phyloP scores from a whole-genome alignment of 2,113 vertebrate species.

The Apaloderma vittatum region DNA sequence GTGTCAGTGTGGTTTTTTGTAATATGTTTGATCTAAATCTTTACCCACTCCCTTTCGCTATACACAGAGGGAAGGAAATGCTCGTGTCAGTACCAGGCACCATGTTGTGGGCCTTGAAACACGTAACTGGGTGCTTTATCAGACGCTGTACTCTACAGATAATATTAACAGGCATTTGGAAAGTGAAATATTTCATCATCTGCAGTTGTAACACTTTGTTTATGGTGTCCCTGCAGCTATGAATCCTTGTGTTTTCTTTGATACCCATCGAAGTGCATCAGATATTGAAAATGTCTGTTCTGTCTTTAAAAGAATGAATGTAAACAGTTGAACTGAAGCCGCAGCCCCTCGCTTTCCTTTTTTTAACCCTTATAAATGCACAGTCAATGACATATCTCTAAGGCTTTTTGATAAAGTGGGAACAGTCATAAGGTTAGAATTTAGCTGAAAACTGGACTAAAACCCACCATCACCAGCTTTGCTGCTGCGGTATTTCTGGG shows the following conservation, averaged over 20 bases:
- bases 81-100: neutral
- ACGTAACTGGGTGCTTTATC: fast-evolving
- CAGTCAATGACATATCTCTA: neutral
- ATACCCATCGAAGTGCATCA: neutral
- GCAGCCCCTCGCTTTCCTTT: neutral
- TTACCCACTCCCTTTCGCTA: neutral
- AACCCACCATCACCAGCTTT: neutral
- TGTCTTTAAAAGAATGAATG: neutral
- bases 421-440: neutral
- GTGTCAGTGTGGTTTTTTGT: neutral
- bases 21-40: neutral
- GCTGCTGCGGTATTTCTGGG: neutral
- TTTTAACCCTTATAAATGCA: neutral
- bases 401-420: neutral
- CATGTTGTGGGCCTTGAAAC: neutral
- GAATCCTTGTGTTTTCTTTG: neutral
- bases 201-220: neutral
- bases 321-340: neutral
- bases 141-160: neutral
- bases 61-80: neutral
- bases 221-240: neutral
- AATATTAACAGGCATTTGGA: neutral
- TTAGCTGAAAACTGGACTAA: neutral
- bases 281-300: neutral
- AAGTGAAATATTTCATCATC: neutral